Percentiles rank a stretch among this genome's conserved stretches.
phyloP scores from a whole-genome alignment of 2,888 invertebrate genomes.

The Holacanthella duospinosa region DNA sequence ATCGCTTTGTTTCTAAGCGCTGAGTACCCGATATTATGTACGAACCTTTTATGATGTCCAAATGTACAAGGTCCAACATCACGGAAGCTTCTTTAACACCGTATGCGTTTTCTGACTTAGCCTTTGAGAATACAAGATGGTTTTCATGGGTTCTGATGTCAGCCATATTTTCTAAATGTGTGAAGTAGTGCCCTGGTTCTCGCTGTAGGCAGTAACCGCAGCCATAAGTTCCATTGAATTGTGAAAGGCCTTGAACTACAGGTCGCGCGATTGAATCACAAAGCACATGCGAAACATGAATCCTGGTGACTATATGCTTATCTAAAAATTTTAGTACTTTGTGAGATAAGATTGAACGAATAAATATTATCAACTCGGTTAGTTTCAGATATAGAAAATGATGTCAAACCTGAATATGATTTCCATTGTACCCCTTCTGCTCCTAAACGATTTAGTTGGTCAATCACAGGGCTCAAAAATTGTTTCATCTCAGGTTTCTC shows the following conservation, averaged over 20 bases:
- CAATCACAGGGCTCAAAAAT: background rate
- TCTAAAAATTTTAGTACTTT: background rate
- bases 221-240: background rate
- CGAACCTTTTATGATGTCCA: background rate
- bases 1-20: too few species aligned
- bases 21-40: too few species aligned
- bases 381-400: too few species aligned
- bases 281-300: background rate
- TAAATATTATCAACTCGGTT: too few species aligned
- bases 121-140: background rate
- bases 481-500: background rate
- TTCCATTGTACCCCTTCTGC: background rate
- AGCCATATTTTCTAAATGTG: background rate
- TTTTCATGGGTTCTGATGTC: background rate
- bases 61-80: background rate
- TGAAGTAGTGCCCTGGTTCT: background rate
- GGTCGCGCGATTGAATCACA: background rate
- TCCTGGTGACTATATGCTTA: background rate
- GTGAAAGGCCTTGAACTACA: background rate
- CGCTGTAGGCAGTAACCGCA: background rate
- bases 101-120: background rate
- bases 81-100: background rate
- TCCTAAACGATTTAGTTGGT: background rate
- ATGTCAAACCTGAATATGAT: background rate
- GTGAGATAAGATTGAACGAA: too few species aligned